These are phyloP conservation scores for Drosophila kuntzei DNA, from an alignment of 2,888 invertebrate genomes.

Conservation along the genomic window DNA sequence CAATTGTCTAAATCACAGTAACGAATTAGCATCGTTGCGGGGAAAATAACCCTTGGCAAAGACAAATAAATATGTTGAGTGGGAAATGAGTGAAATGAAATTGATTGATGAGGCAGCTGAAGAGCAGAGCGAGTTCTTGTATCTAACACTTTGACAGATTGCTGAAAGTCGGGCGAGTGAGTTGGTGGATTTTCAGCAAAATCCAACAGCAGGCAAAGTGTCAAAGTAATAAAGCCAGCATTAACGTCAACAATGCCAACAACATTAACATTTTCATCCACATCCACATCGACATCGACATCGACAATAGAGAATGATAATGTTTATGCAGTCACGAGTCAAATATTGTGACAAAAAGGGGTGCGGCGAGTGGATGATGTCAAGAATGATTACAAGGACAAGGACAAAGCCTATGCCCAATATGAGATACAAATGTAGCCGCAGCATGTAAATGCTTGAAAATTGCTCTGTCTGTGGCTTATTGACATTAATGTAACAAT, in stretches of 20 bases:
- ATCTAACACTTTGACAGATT: slow-evolving; percentile 79
- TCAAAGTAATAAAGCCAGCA: slow-evolving; percentile 60
- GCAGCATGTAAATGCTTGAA: slow-evolving; percentile 61
- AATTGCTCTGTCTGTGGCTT: slow-evolving; percentile 66
- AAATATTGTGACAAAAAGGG: slow-evolving; percentile 59
- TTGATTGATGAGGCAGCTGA: slow-evolving; percentile 78
- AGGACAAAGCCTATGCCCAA: slow-evolving; percentile 21
- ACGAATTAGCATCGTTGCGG: slow-evolving; percentile 31
- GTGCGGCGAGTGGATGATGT: slow-evolving; percentile 16
- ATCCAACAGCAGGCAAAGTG: slow-evolving; percentile 69
- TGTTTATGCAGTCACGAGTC: slow-evolving; percentile 60
- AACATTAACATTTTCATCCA: slow-evolving; percentile 38
- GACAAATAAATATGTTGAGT: slow-evolving; percentile 50
- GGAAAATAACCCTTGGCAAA: slow-evolving; percentile 15
- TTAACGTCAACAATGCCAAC: slow-evolving; percentile 47
- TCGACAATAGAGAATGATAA: slow-evolving; percentile 18
- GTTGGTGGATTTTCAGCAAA: slow-evolving; percentile 19
- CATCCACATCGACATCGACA: slow-evolving; percentile 10
- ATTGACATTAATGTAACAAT: slow-evolving; percentile 83
- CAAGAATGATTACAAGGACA: not conserved
- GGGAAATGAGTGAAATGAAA: slow-evolving; percentile 69
- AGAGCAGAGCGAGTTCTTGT: slow-evolving; percentile 38
- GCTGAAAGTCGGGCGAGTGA: slow-evolving; percentile 24
- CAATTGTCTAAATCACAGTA: slow-evolving; percentile 34
- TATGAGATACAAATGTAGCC: slow-evolving; percentile 62